phyloP scores from a whole-genome alignment of 2,888 invertebrate species.

The Drosophila fulvimacula region DNA sequence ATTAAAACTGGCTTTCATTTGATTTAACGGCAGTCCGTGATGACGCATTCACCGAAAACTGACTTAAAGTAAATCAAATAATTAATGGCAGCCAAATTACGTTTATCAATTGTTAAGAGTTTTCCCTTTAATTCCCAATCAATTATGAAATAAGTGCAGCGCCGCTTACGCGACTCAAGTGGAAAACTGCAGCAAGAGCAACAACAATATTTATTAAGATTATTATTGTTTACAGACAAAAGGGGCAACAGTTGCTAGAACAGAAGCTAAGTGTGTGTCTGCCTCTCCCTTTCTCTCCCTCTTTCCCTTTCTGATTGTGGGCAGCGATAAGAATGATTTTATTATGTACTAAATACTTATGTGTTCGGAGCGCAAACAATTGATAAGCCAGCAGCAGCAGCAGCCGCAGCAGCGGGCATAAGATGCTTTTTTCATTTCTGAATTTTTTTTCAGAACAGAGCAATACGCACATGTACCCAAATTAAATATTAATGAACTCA shows the following conservation, averaged over 20 bases:
- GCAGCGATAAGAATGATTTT: constrained; percentile 48
- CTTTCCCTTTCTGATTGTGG: constrained; percentile 39
- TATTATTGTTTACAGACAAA: constrained; percentile 39
- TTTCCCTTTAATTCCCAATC: constrained; percentile 23
- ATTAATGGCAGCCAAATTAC: not conserved
- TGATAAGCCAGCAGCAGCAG: constrained; percentile 50
- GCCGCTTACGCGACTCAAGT: constrained; percentile 54
- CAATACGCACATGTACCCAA: constrained; percentile 17
- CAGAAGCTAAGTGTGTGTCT: constrained; percentile 10
- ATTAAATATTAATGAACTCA: constrained; percentile 26
- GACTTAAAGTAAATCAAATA: constrained; percentile 41
- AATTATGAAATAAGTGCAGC: constrained; percentile 33
- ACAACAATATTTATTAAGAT: constrained; percentile 14
- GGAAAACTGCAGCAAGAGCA: constrained; percentile 25
- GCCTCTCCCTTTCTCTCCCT: not conserved
- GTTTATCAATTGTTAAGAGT: constrained; percentile 38
- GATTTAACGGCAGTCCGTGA: too few relatives aligned
- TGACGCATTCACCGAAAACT: too few relatives aligned
- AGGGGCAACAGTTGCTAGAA: constrained; percentile 16
- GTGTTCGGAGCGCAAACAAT: constrained; percentile 36
- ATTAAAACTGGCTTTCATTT: constrained; percentile 37
- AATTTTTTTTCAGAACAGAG: constrained; percentile 16
- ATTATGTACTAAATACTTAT: constrained; percentile 13
- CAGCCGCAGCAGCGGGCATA: constrained; percentile 7
- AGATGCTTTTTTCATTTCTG: constrained; percentile 22